Evolutionary conservation across 2,113 vertebrate species (phyloP).

Genomic region (Heloderma charlesbogerti): DNA sequence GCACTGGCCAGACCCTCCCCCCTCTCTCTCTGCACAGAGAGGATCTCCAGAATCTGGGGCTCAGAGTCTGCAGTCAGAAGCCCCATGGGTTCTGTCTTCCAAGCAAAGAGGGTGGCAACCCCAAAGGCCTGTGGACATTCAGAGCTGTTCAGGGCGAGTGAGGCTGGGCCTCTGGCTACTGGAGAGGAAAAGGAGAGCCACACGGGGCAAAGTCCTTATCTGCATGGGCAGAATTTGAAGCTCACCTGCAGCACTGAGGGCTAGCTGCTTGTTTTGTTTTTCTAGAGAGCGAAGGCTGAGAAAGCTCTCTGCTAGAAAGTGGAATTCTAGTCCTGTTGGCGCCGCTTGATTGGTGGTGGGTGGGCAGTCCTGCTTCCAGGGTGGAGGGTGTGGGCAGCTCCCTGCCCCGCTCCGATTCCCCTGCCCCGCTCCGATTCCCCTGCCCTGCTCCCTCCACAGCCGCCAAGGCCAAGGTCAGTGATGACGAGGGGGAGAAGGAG

Average conservation of each 20-base stretch:
- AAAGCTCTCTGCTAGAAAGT: no score
- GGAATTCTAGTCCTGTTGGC: not conserved
- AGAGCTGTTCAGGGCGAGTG: no score
- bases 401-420: not conserved
- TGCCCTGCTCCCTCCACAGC: slow-evolving; percentile 73
- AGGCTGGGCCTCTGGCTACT: not conserved
- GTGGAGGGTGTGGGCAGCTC: accelerated
- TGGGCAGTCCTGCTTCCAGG: accelerated
- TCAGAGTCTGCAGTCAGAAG: no score
- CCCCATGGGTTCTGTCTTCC: not conserved
- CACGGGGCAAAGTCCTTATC: no score
- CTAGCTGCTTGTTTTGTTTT: not conserved
- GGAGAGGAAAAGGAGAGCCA: no score
- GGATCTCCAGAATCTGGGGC: no score
- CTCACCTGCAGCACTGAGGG: not conserved
- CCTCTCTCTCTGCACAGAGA: accelerated
- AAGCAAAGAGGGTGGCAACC: no score
- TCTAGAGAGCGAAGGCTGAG: accelerated
- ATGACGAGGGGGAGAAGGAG: slow-evolving; percentile 31
- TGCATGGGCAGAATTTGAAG: not conserved
- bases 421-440: slow-evolving; percentile 62
- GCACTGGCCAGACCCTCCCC: not conserved
- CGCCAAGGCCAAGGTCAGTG: slow-evolving; percentile 32
- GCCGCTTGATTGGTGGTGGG: not conserved
- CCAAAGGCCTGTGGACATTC: no score